Evolutionary conservation across 92 coral and sea anemone genomes (phyloP), one percentile per base, ranked within the genome.

Genomic region (Porites rus): DNA sequence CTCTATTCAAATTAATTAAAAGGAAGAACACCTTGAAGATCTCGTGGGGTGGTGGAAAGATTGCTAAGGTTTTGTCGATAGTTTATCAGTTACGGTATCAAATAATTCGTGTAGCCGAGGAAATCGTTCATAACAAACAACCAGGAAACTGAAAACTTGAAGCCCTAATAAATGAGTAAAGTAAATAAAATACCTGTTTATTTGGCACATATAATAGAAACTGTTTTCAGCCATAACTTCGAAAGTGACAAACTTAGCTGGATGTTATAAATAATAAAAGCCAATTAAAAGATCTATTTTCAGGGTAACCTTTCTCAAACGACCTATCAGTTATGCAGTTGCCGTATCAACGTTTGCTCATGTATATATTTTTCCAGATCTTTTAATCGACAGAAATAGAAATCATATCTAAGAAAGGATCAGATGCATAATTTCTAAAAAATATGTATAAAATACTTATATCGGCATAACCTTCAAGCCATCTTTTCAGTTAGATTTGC

Each of bases 261-360:
- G 80, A 59, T 22, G 52, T 56, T 76, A 17, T 56, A 56, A 56
- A 17, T 72, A 38, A 38, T 56, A 10, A n/a, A n/a, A 75, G 2
- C 22, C 24, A 59, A 56, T 17, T 76, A 13, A 25, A 58, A 75
- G 59, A 22, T 9, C 21, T 56, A 17, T 75, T 76, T 60, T 76
- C 18, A 4, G 6, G 46, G 13, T 51, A 13, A 19, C 53, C 43
- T 13, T 4, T 18, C 13, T 22, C 21, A 56, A 56, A 56, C 61
- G 61, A 10, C 8, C 60, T 38, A 38, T 38, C 46, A 38, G 46
- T 73, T 52, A 20, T 51, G 3, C 22, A 38, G 78, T 74, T 2
- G 7, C 80, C 80, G 60, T 59, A 60, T 25, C 69, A 76, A 76
- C 80, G 21, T 58, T 76, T 76, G 28, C 24, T 56, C 6, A 10